These are phyloP conservation scores for Nebria salina DNA, from an alignment of 2,888 invertebrate species.

Conservation along the genomic window DNA sequence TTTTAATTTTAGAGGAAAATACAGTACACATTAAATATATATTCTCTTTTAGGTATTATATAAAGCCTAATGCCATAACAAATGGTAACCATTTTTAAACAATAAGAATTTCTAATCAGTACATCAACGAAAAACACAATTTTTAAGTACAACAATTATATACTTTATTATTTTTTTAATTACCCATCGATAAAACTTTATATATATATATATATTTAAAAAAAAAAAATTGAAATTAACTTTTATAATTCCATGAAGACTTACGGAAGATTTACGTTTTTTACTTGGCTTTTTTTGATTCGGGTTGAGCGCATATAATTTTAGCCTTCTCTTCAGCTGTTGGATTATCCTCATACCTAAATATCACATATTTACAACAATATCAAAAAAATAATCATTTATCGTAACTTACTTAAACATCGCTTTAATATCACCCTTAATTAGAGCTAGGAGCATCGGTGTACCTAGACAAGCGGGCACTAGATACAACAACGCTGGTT, in stretches of 20 bases:
- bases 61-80: background rate
- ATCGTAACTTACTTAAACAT: conserved; percentile 82
- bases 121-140: background rate
- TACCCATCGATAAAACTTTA: conserved; percentile 14
- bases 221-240: conserved; percentile 23
- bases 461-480: conserved; percentile 96
- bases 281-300: conserved; percentile 60
- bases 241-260: conserved; percentile 37
- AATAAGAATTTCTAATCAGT: background rate
- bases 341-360: conserved; percentile 77
- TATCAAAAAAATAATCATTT: conserved; percentile 5
- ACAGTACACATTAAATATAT: background rate
- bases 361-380: conserved; percentile 50
- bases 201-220: conserved; percentile 16
- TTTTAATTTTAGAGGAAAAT: background rate
- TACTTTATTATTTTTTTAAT: conserved; percentile 9
- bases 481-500: conserved; percentile 96
- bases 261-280: conserved; percentile 27
- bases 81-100: conserved; percentile 25
- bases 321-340: conserved; percentile 62
- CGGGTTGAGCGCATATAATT: conserved; percentile 58
- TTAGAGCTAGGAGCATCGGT: conserved; percentile 85
- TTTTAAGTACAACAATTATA: conserved; percentile 35
- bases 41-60: background rate
- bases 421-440: conserved; percentile 89